Evolutionary conservation across 2,888 invertebrate genomes (phyloP), one percentile per base, ranked within the genome.

Genomic region (Invenusta paracnida): DNA sequence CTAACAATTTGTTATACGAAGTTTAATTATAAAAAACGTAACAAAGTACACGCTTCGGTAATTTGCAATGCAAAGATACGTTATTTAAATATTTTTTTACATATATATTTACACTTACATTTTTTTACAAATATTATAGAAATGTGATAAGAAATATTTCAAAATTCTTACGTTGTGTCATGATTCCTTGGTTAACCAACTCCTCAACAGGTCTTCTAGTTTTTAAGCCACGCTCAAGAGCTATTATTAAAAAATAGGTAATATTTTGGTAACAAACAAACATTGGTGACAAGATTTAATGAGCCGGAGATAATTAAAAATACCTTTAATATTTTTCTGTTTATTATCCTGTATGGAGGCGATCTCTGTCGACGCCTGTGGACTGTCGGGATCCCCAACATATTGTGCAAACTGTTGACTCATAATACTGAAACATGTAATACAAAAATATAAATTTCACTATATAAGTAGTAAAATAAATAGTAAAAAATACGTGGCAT

Each of bases 171-270:
- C 82, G 82, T 29, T 13, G 2, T 5, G 5, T 27, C 82, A 82
- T 82, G 17, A 82, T 82, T 5, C 82, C 82, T 17, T 82, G 29
- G 27, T 28, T 82, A 30, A 82, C 82, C 2, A 82, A 29, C 30
- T 82, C 82, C n/a, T 82, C 82, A 2, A 82, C 82, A 29, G 82
- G 82, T 82, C 82, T 11, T 5, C 82, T 2, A 23, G 31, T 27
- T 23, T 29, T 2, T 27, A 82, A 23, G 11, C 82, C 30, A 2
- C 31, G n/a, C 29, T 82, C 30, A 30, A 82, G 82, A 30, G 82
- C 82, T 82, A 25, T 25, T 13, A 79, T 11, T 25, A n/a, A 79
- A 79, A 79, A 11, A 25, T 79, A 27, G 28, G n/a, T 5, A n/a
- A n/a, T n/a, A 25, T 79, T 79, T 48, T 48, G 17, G 17, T 11